Percentiles rank a stretch among this genome's conserved stretches.
These are phyloP conservation scores for Acrocera orbiculus DNA, from an alignment of 2,888 invertebrate species.

Conservation along the genomic window DNA sequence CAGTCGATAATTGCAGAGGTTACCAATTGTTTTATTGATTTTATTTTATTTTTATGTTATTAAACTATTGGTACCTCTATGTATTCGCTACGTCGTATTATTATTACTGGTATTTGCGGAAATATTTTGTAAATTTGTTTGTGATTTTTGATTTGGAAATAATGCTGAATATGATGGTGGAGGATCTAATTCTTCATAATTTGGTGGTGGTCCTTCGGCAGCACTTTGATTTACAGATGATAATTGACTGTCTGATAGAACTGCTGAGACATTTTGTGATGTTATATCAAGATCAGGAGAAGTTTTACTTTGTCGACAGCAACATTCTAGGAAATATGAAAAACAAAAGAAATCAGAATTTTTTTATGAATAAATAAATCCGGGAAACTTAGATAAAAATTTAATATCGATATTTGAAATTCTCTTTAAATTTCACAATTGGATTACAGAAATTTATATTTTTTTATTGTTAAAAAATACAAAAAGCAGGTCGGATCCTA, in stretches of 20 bases:
- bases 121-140: too few relatives aligned
- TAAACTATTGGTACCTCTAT: too few relatives aligned
- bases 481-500: too few relatives aligned
- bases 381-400: neutral
- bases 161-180: slow-evolving; percentile 47
- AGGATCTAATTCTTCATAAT: slow-evolving; percentile 44
- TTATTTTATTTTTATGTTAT: too few relatives aligned
- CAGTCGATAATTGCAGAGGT: too few relatives aligned
- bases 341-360: neutral
- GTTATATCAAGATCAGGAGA: slow-evolving; percentile 14
- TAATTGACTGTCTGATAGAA: slow-evolving; percentile 19
- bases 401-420: too few relatives aligned
- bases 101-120: too few relatives aligned
- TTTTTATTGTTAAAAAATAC: too few relatives aligned
- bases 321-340: slow-evolving; percentile 21
- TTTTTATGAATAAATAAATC: neutral
- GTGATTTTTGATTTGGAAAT: slow-evolving; percentile 39
- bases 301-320: slow-evolving; percentile 32
- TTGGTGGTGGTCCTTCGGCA: slow-evolving; percentile 33
- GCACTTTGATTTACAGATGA: slow-evolving; percentile 12
- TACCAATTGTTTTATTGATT: too few relatives aligned
- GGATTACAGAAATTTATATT: too few relatives aligned
- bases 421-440: too few relatives aligned
- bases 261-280: slow-evolving; percentile 8
- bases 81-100: too few relatives aligned